Conservation (phyloP, 2,113 vertebrate genomes). For the Macquaria ambigua region DNA sequence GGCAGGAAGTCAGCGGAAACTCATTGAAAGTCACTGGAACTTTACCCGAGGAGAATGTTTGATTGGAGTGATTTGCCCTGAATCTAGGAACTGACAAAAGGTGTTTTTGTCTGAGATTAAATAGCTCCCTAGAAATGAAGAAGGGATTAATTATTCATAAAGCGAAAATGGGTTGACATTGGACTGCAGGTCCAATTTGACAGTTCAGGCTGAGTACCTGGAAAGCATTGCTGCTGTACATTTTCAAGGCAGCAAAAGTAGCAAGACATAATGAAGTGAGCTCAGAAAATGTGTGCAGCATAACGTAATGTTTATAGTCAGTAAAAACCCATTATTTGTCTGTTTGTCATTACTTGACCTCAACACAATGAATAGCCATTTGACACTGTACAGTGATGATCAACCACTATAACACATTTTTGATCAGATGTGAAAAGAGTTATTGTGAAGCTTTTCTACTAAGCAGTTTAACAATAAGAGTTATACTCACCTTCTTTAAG, state of each 20-base stretch:
- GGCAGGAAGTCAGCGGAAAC: slow-evolving; percentile 64
- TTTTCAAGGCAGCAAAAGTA: slow-evolving; percentile 21
- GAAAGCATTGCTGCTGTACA: slow-evolving; percentile 30
- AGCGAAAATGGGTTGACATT: slow-evolving; percentile 62
- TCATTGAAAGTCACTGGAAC: slow-evolving; percentile 73
- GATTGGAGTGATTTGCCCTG: slow-evolving; percentile 75
- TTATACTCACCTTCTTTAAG: neutral
- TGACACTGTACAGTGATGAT: neutral
- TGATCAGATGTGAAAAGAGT: neutral
- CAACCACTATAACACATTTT: neutral
- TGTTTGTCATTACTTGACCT: slow-evolving; percentile 17
- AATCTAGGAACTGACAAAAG: slow-evolving; percentile 67
- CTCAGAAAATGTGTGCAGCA: neutral
- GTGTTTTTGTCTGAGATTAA: slow-evolving; percentile 71
- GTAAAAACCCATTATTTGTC: neutral
- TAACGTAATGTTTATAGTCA: neutral
- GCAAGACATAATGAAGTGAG: neutral
- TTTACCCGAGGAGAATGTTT: slow-evolving; percentile 66
- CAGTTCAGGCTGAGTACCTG: slow-evolving; percentile 55
- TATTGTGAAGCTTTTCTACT: neutral
- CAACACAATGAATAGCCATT: neutral
- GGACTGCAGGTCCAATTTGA: slow-evolving; percentile 64
- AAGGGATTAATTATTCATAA: slow-evolving; percentile 74
- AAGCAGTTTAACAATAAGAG: too few relatives aligned
- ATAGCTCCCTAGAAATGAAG: slow-evolving; percentile 60